Conservation (phyloP, 2,797 vertebrate genomes). For the Acanthis flammea region DNA sequence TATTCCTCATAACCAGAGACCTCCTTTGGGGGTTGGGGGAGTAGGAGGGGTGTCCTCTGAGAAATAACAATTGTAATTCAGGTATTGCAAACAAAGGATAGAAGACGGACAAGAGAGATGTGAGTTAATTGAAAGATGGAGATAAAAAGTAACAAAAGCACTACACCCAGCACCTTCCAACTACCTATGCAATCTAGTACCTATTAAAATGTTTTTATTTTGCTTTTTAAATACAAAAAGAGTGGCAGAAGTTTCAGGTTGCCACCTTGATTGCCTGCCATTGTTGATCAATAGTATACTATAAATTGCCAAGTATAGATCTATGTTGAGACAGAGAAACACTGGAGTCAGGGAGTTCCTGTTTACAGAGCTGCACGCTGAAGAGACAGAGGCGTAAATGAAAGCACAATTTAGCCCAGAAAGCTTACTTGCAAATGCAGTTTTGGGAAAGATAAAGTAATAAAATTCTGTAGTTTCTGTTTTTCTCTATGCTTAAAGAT, state of each 20-base stretch:
- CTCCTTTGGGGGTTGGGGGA: fast-evolving
- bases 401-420: background rate
- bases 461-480: background rate
- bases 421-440: background rate
- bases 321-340: background rate
- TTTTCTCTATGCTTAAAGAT: background rate
- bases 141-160: background rate
- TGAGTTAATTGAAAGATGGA: background rate
- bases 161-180: background rate
- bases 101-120: background rate
- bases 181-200: background rate
- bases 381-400: background rate
- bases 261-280: background rate
- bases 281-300: background rate
- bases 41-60: background rate
- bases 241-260: background rate
- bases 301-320: background rate
- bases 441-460: background rate
- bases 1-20: background rate
- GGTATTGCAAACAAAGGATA: background rate
- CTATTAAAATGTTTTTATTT: background rate
- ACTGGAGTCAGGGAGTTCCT: background rate
- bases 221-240: background rate
- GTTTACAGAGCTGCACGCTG: background rate
- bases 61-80: background rate